Percentiles rank a stretch among this genome's conserved stretches.
Evolutionary conservation across 2,888 invertebrate genomes (phyloP).

Genomic region (Metacarcinus magister): DNA sequence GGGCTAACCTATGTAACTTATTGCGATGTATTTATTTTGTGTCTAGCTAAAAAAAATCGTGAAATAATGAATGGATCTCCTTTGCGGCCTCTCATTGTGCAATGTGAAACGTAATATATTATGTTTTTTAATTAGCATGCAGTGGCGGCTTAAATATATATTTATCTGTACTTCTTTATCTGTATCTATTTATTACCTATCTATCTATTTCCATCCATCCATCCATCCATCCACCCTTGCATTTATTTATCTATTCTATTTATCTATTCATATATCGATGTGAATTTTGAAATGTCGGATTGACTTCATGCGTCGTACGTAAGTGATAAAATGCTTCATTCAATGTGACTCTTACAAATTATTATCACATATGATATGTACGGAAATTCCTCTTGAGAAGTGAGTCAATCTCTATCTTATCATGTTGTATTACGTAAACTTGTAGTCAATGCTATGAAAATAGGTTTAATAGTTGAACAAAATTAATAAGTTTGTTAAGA

Average conservation of each 20-base stretch:
- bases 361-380: neutral
- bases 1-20: neutral
- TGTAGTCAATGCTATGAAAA: neutral
- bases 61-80: slow-evolving; percentile 20
- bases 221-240: neutral
- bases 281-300: neutral
- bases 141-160: neutral
- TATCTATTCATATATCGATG: neutral
- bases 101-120: slow-evolving; percentile 8
- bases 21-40: neutral
- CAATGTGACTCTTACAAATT: neutral
- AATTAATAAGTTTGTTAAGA: no score
- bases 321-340: neutral
- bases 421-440: neutral
- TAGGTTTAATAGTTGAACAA: neutral
- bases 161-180: no score
- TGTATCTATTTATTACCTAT: neutral
- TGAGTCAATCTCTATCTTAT: slow-evolving; percentile 16
- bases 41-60: neutral
- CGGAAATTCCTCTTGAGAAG: neutral
- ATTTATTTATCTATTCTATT: neutral
- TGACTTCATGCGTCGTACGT: neutral
- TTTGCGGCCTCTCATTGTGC: slow-evolving; percentile 26
- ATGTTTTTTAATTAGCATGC: neutral
- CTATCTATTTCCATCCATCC: neutral